A percentile compares a stretch with the other conserved stretches of the same genome.
These are phyloP conservation scores for Cheumatopsyche charites DNA, from an alignment of 1,140 invertebrate species.

Conservation along the genomic window DNA sequence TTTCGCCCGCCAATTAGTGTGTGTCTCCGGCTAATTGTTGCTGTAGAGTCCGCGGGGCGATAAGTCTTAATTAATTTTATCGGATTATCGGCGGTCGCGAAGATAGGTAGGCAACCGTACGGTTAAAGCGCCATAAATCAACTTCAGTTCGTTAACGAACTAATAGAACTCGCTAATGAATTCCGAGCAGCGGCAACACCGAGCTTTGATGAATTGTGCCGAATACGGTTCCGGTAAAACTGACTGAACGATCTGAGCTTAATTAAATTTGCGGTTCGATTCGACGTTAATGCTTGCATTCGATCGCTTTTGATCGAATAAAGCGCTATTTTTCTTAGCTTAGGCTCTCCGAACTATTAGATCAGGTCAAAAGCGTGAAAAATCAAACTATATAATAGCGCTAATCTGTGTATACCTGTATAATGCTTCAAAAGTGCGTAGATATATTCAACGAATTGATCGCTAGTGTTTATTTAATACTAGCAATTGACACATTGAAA, in stretches of 20 bases:
- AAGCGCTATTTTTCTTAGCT: too few relatives aligned
- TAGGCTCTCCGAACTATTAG: too few relatives aligned
- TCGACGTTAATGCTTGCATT: not conserved
- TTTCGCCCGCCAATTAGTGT: too few relatives aligned
- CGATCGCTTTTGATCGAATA: too few relatives aligned
- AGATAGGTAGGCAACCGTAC: not conserved
- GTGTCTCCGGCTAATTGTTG: slow-evolving; percentile 12
- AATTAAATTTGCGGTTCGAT: slow-evolving; percentile 7
- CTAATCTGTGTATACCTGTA: too few relatives aligned
- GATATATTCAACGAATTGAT: too few relatives aligned
- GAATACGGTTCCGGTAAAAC: slow-evolving; percentile 9
- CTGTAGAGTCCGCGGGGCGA: not conserved
- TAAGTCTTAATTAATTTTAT: slow-evolving; percentile 25
- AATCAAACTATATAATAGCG: too few relatives aligned
- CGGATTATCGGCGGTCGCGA: not conserved
- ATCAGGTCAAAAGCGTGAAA: too few relatives aligned
- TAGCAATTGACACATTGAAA: too few relatives aligned
- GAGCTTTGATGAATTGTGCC: not conserved
- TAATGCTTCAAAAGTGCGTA: too few relatives aligned
- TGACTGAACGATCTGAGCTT: slow-evolving; percentile 1
- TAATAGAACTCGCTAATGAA: slow-evolving; percentile 28
- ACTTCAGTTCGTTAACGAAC: slow-evolving; percentile 26
- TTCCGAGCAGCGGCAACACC: slow-evolving; percentile 4
- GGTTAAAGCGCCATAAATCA: slow-evolving; percentile 19
- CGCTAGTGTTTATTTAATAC: too few relatives aligned